Evolutionary conservation across 2,113 vertebrate species (phyloP), one percentile per base, ranked within the genome.

Genomic region (Steatornis caripensis): DNA sequence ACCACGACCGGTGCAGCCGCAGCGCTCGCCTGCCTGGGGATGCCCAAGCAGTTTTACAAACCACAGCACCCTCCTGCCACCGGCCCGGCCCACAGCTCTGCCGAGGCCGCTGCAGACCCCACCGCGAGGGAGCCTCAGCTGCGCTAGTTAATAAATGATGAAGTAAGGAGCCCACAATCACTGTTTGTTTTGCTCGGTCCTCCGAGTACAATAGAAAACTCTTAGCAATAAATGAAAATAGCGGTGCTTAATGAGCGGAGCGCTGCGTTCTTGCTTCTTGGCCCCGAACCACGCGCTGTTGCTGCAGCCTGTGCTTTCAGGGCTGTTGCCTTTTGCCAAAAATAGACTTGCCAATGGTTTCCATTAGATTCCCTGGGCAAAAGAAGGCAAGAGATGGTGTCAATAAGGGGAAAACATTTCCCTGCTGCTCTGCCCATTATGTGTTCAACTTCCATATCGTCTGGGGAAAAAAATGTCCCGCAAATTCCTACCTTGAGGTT

Each of bases 221-320:
- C 84, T 18, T 5, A 41, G 46, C 21, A 3, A 8, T 27, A 36
- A 27, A 53, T 37, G 72, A 21, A 46, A 64, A 34, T 7, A 36
- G 32, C 16, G 2, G 45, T 1, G 51, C 48, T 19, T 49, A 19
- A 65, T 5, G 57, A 71, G 37, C 1, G 15, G 34, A n/a, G 32
- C 11, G 0, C 23, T 9, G 48, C n/a, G 3, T 32, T 27, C 70
- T 10, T 6, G 6, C 49, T 30, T 12, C 68, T 37, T 3, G n/a
- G 32, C 34, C 46, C 48, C 21, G 7, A n/a, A 9, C 34, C 4
- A 3, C 14, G 2, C 0, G 8, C 54, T 32, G 51, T 6, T 45
- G 39, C 70, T 32, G 54, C 78, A 45, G 37, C 55, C 72, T 6
- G 11, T 24, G 61, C 27, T 45, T 11, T 29, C 79, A 48, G 30